A percentile compares a stretch with the other conserved stretches of the same genome.
These are phyloP conservation scores for Vulpes ferrilata DNA, from an alignment of 2,113 vertebrate genomes.

Conservation along the genomic window DNA sequence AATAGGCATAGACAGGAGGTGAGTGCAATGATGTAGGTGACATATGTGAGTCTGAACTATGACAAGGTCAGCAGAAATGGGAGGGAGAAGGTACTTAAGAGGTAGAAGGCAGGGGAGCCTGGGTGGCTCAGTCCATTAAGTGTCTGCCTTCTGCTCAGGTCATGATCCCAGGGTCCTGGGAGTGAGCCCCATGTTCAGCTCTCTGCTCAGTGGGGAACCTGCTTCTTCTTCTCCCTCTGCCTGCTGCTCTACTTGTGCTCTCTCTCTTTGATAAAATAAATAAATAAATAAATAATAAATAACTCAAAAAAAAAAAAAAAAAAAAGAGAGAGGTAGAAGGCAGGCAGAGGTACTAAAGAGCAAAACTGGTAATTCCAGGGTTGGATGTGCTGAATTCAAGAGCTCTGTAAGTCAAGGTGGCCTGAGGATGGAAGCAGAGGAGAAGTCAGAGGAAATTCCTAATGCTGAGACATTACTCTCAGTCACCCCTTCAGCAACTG, in stretches of 20 bases:
- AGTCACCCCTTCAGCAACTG: not conserved
- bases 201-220: no score
- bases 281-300: no score
- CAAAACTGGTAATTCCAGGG: not conserved
- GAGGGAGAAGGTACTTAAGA: not conserved
- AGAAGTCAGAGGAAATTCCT: not conserved
- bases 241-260: no score
- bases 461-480: not conserved
- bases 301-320: no score
- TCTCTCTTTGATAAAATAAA: no score
- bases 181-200: no score
- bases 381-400: not conserved
- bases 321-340: not conserved
- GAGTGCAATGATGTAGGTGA: not conserved
- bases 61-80: not conserved
- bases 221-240: no score
- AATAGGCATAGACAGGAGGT: not conserved
- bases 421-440: not conserved
- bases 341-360: not conserved
- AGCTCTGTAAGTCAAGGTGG: not conserved
- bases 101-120: not conserved
- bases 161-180: no score
- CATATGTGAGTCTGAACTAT: not conserved
- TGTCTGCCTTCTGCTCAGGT: no score
- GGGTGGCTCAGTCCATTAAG: no score